Percentiles rank a stretch among this genome's conserved stretches.
These are phyloP conservation scores for Ophraella communa DNA, from an alignment of 2,888 invertebrate genomes.

Conservation along the genomic window DNA sequence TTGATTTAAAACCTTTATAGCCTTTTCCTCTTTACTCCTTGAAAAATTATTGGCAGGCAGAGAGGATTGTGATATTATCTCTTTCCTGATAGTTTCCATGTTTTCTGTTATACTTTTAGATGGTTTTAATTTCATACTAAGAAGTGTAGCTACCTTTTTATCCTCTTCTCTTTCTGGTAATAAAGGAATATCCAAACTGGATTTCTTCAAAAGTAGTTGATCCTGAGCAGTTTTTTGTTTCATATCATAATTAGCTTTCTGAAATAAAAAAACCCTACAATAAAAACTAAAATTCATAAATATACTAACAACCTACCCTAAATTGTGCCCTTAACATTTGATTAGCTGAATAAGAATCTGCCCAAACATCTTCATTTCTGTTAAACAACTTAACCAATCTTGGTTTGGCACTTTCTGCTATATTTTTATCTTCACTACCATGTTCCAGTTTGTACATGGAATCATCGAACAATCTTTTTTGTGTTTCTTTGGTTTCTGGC, in stretches of 20 bases:
- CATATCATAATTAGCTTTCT: slow-evolving; percentile 78
- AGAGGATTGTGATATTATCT: slow-evolving; percentile 53
- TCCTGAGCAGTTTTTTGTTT: slow-evolving; percentile 76
- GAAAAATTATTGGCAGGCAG: slow-evolving; percentile 54
- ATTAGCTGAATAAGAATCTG: slow-evolving; percentile 93
- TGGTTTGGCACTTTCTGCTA: slow-evolving; percentile 74
- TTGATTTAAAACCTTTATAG: slow-evolving; percentile 49
- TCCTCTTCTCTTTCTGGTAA: slow-evolving; percentile 84
- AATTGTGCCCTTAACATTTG: slow-evolving; percentile 83
- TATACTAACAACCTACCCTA: slow-evolving; percentile 68
- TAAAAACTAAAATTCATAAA: not conserved
- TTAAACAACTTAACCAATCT: slow-evolving; percentile 77
- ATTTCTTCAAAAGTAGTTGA: slow-evolving; percentile 73
- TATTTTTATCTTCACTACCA: slow-evolving; percentile 78
- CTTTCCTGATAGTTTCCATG: slow-evolving; percentile 50
- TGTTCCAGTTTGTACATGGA: slow-evolving; percentile 98
- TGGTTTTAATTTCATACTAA: slow-evolving; percentile 73
- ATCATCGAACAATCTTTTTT: slow-evolving; percentile 89
- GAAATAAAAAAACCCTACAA: slow-evolving; percentile 42
- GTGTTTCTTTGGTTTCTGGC: slow-evolving; percentile 89
- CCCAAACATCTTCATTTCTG: slow-evolving; percentile 82
- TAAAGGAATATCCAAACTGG: slow-evolving; percentile 78
- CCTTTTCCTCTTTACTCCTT: slow-evolving; percentile 52
- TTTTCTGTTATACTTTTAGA: slow-evolving; percentile 67
- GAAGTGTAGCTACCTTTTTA: slow-evolving; percentile 76